Conservation (phyloP, 2,113 vertebrate species). For the Tricholaema leucomelas region DNA sequence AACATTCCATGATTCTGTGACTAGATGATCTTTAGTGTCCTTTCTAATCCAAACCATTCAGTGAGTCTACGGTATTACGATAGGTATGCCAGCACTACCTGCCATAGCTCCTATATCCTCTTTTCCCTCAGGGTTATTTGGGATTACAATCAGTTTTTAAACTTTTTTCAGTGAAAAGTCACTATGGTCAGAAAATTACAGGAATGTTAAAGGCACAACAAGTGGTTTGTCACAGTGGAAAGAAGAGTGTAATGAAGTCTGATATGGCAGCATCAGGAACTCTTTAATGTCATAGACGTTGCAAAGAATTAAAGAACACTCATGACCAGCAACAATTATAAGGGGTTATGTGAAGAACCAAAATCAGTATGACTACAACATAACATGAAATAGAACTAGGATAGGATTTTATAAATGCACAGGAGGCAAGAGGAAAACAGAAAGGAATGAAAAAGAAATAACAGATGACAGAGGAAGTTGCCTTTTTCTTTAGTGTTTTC, state of each 20-base stretch:
- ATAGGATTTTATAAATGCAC: background rate
- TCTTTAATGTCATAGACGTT: background rate
- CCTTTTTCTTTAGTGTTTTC: background rate
- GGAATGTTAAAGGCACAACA: background rate
- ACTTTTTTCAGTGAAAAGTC: background rate
- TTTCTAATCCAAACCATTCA: too few relatives aligned
- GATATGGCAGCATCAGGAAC: background rate
- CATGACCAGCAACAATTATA: background rate
- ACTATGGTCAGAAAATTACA: background rate
- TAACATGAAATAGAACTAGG: background rate
- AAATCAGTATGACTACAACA: background rate
- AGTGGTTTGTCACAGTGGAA: background rate
- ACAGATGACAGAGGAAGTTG: background rate
- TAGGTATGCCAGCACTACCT: background rate
- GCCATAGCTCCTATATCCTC: background rate
- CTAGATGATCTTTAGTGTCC: too few relatives aligned
- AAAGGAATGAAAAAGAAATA: background rate
- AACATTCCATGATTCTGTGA: too few relatives aligned
- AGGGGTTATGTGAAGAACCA: background rate
- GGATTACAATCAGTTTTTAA: background rate
- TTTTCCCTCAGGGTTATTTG: background rate
- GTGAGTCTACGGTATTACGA: background rate
- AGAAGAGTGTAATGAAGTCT: background rate
- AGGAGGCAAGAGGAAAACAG: background rate
- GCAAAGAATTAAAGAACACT: background rate